These are phyloP conservation scores for Trididemnum clinides DNA, from an alignment of 23 tunicate species.

Conservation along the genomic window DNA sequence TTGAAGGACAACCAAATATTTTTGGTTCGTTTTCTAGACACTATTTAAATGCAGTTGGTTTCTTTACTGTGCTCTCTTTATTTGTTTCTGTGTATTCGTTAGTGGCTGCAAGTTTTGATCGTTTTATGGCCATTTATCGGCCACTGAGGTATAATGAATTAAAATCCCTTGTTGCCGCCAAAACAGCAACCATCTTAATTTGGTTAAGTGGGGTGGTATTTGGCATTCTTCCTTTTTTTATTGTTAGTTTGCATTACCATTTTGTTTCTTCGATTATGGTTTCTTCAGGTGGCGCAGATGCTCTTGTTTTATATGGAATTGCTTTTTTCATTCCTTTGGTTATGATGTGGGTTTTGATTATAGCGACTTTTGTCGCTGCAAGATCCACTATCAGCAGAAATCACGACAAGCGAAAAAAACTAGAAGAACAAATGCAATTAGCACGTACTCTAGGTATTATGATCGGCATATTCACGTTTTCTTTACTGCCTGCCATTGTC, in stretches of 20 bases:
- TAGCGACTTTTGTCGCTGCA: constrained; percentile 22
- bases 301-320: constrained; percentile 25
- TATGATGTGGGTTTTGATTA: constrained; percentile 45
- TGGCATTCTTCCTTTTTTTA: constrained; percentile 42
- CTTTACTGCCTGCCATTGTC: constrained; percentile 47
- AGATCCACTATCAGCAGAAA: not conserved
- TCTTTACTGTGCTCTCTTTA: constrained; percentile 26
- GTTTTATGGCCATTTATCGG: constrained; percentile 26
- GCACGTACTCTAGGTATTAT: constrained; percentile 69
- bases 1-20: too few species aligned
- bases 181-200: not conserved
- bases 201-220: constrained; percentile 27
- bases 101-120: constrained; percentile 39
- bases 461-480: constrained; percentile 65
- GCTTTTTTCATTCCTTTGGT: constrained; percentile 52
- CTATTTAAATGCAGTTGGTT: constrained; percentile 36
- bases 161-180: not conserved
- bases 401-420: not conserved
- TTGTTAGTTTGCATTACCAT: constrained; percentile 21
- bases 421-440: constrained; percentile 50
- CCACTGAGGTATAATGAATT: constrained; percentile 31
- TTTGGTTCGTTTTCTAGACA: too few species aligned
- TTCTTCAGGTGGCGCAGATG: constrained; percentile 26
- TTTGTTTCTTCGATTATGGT: constrained; percentile 35
- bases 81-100: constrained; percentile 37